Base-by-base conservation (phyloP, 2,888 invertebrate genomes). In the Anticlea derivata region DNA sequence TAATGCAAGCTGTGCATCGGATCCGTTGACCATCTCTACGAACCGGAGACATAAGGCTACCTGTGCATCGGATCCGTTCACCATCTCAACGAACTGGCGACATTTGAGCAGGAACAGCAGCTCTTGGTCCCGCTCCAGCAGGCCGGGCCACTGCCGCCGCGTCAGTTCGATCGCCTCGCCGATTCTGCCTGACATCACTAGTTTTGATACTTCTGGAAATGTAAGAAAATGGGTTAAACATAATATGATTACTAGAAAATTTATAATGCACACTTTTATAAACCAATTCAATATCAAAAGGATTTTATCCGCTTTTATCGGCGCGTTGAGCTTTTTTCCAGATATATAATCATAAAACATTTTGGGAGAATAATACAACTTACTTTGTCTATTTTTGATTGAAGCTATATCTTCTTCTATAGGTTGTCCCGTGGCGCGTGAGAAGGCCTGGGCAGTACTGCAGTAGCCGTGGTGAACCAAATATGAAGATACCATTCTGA, bases 1-100 rank as follows among this genome's bases (percentile, higher is more conserved):
- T n/a, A n/a, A n/a, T n/a, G n/a, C n/a, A n/a, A n/a, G n/a, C n/a
- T n/a, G n/a, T n/a, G n/a, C n/a, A n/a, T n/a, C n/a, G n/a, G n/a
- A n/a, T n/a, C n/a, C n/a, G n/a, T n/a, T n/a, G n/a, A n/a, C n/a
- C n/a, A n/a, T n/a, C n/a, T n/a, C n/a, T n/a, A n/a, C n/a, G n/a
- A n/a, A n/a, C n/a, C n/a, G n/a, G n/a, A n/a, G n/a, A n/a, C 5
- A 2, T 22, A 13, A 2, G 5, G 1, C 8, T 33, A 78, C 90
- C 85, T 89, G 96, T 34, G 94, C 93, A 85, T 97, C 97, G 46
- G 96, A 94, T 50, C 97, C 97, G 84, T 96, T 96, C 62, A 99
- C 97, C 98, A 99, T 98, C 91, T 99, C 99, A 27, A 99, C 96
- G 91, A 99, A 99, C 92, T 99, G 99, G 58, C 99, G 95, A 80